A percentile compares a stretch with the other conserved stretches of the same genome.
Evolutionary conservation across 2,797 vertebrate species (phyloP).

Genomic region (Astyanax mexicanus): DNA sequence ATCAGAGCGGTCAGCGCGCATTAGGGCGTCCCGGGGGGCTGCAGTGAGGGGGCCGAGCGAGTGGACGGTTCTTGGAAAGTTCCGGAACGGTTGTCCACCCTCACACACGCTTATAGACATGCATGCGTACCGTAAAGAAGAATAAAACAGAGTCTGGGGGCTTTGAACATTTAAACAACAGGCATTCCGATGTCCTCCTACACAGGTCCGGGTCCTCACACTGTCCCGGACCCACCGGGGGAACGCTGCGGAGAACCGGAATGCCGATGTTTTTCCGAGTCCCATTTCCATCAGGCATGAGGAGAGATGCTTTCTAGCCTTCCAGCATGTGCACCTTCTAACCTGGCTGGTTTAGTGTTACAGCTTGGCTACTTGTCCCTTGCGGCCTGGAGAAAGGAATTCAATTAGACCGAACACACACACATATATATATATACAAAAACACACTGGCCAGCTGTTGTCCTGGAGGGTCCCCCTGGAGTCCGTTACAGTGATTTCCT

Average conservation of each 20-base stretch:
- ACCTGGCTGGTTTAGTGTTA: slow-evolving; percentile 37
- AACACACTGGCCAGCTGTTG: not conserved
- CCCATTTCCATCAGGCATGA: slow-evolving; percentile 10
- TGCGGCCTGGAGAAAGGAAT: slow-evolving; percentile 33
- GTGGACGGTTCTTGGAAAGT: slow-evolving; percentile 61
- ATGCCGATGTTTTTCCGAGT: not conserved
- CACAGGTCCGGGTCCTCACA: slow-evolving; percentile 38
- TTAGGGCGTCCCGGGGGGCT: slow-evolving; percentile 48
- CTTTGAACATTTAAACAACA: slow-evolving; percentile 34
- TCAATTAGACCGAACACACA: slow-evolving; percentile 12
- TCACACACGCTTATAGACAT: slow-evolving; percentile 47
- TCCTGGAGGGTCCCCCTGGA: not conserved
- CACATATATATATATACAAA: not conserved
- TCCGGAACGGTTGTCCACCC: slow-evolving; percentile 68
- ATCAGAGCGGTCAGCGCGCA: slow-evolving; percentile 30
- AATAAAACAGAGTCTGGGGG: slow-evolving; percentile 38
- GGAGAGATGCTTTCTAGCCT: slow-evolving; percentile 17
- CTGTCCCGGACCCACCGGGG: slow-evolving; percentile 14
- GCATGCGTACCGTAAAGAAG: slow-evolving; percentile 57
- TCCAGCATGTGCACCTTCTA: slow-evolving; percentile 24
- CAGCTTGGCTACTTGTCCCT: slow-evolving; percentile 9
- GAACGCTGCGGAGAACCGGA: slow-evolving; percentile 11
- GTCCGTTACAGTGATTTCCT: not conserved
- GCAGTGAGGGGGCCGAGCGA: slow-evolving; percentile 57
- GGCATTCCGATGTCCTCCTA: slow-evolving; percentile 51